Base-by-base conservation (phyloP, 2,113 vertebrate genomes). In the Charina bottae region DNA sequence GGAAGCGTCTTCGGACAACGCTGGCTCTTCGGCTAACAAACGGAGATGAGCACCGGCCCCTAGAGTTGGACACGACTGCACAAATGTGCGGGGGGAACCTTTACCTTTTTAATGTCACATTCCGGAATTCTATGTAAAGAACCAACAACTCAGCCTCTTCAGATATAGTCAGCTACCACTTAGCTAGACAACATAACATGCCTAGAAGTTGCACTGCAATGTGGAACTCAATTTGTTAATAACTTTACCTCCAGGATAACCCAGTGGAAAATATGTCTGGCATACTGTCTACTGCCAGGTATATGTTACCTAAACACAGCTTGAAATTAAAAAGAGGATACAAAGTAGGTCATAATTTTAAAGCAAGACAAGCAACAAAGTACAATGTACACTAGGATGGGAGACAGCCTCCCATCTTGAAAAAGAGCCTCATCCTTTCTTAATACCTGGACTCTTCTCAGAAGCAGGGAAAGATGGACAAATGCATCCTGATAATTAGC, bases 261-360 rank as follows among this genome's bases (percentile, higher is more conserved):
- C 10, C 60, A 33, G 28, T 62, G 23, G 10, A 46, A 59, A 89
- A 62, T 64, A 62, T 37, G n/a, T 58, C 37, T 24, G 33, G 26
- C 49, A 84, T 33, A 6, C 46, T 90, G 46, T 19, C 68, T 19
- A 92, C 89, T 92, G 89, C 92, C 92, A 95, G 93, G 93, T 85
- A 72, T 88, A 49, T 49, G 93, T 91, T 95, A 96, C 84, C 92
- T 90, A 90, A 94, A 95, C 72, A 78, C 33, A 78, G 72, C 17
- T 78, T 78, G 72, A 42, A 37, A 78, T 78, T 78, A 78, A 78
- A 42, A 33, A 78, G 17, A 42, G 33, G 33, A 21, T 2, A 15
- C 72, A 42, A 78, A 78, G 72, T 42, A 21, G 72, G 7, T 78
- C 33, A 21, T 42, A 42, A 78, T 21, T 58, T 42, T 42, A 78